phyloP scores from a whole-genome alignment of 2,888 invertebrate genomes.

The Eupithecia insigniata region DNA sequence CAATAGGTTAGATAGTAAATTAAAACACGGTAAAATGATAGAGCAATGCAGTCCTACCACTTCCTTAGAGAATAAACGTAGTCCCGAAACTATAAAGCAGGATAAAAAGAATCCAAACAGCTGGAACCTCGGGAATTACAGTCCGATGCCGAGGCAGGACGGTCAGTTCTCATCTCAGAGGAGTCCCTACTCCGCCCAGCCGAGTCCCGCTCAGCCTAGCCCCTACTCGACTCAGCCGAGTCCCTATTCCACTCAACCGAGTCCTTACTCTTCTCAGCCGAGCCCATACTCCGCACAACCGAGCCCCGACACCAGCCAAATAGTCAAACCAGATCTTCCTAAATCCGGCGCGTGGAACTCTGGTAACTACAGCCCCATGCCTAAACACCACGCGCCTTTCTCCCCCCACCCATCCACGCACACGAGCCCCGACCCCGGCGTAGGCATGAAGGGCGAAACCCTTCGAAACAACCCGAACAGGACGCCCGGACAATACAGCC shows the following conservation, averaged over 20 bases:
- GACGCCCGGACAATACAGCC: conserved; percentile 77
- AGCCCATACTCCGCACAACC: conserved; percentile 80
- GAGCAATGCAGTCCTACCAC: conserved; percentile 81
- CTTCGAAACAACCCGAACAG: conserved; percentile 66
- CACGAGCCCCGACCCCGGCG: conserved; percentile 74
- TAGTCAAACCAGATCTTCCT: conserved; percentile 72
- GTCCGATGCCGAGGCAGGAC: conserved; percentile 79
- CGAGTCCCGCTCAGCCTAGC: conserved; percentile 77
- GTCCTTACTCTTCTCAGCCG: conserved; percentile 79
- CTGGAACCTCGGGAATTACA: conserved; percentile 77
- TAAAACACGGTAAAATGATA: conserved; percentile 72
- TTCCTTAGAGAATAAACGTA: conserved; percentile 76
- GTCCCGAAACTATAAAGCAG: conserved; percentile 74
- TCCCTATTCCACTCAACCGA: conserved; percentile 76
- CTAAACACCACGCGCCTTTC: conserved; percentile 77
- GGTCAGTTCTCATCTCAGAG: conserved; percentile 75
- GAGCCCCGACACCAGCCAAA: conserved; percentile 80
- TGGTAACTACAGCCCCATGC: conserved; percentile 78
- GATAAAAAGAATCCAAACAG: conserved; percentile 75
- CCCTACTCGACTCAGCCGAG: conserved; percentile 79
- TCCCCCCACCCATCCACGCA: conserved; percentile 78
- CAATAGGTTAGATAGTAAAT: conserved; percentile 76
- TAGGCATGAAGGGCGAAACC: conserved; percentile 67
- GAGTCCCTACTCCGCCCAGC: conserved; percentile 79
- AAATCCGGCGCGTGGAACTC: conserved; percentile 76